Evolutionary conservation across 1,140 invertebrate species (phyloP), one percentile per base, ranked within the genome.

Genomic region (Ganaspis sp.): DNA sequence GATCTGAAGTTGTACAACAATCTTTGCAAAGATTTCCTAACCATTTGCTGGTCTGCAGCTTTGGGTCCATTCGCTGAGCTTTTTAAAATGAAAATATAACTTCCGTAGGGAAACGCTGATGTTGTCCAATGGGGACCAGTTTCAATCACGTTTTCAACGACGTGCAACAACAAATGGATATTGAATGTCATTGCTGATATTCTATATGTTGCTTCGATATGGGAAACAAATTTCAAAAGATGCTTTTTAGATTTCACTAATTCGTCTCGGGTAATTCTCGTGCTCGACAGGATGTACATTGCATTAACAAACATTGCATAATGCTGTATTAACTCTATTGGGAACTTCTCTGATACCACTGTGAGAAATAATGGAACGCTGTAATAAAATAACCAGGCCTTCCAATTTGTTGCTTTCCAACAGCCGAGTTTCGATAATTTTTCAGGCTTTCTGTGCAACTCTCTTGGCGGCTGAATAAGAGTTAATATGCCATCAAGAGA

Each of bases 341-440:
- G 69, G n/a, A 80, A 54, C 1, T 42, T 42, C 15, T 42, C 40
- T 42, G 40, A 42, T 42, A 42, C 40, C 69, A 77, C 45, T 9
- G 37, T 72, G 40, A 34, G 40, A 11, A 70, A 76, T 15, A 58
- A 70, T 11, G 75, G 49, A 73, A 77, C 70, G 71, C 64, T 73
- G 19, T 76, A 79, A 45, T 70, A 82, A 40, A 79, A 72, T 17
- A 82, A 49, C 58, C 70, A 75, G 9, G 74, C 21, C 23, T 58
- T 54, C 75, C 73, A 80, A 19, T 79, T 34, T 12, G 75, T 40
- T 11, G 77, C 75, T 75, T 81, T 81, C 69, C 70, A 76, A 69
- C 73, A 74, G 6, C 40, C 34, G 9, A 17, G 45, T 9, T 74
- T 37, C 45, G 69, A 53, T 4, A 77, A 29, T 9, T 42, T 19